Conservation (phyloP, 2,113 vertebrate genomes). For the Ailurus styani region DNA sequence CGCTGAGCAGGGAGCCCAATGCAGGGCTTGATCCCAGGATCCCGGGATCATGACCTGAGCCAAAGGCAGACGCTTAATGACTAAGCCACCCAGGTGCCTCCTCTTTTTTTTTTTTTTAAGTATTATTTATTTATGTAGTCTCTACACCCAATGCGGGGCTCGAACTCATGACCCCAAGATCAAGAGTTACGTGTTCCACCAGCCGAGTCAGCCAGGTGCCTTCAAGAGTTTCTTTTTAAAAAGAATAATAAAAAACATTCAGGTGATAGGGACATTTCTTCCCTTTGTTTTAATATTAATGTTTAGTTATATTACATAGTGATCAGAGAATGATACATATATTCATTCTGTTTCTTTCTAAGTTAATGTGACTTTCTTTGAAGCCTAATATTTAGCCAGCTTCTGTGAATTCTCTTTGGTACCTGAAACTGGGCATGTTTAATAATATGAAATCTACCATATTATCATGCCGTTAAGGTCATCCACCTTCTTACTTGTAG, state of each 20-base stretch:
- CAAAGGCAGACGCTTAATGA: no score
- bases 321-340: background rate
- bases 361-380: conserved; percentile 3
- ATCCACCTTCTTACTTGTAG: background rate
- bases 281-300: background rate
- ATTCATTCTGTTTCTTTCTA: background rate
- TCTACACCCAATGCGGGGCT: no score
- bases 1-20: no score
- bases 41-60: no score
- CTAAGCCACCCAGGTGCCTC: no score
- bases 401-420: background rate
- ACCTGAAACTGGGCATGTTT: background rate
- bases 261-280: background rate
- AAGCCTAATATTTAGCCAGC: background rate
- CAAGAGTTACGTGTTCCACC: no score
- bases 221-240: background rate
- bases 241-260: background rate
- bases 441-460: background rate
- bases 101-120: no score
- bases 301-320: background rate
- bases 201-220: no score
- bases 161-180: no score
- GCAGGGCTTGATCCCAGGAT: no score
- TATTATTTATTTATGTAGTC: no score
- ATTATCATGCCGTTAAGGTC: background rate